Percentiles rank a stretch among this genome's conserved stretches.
Evolutionary conservation across 2,797 vertebrate genomes (phyloP).

Genomic region (Hephaestus fuliginosus): DNA sequence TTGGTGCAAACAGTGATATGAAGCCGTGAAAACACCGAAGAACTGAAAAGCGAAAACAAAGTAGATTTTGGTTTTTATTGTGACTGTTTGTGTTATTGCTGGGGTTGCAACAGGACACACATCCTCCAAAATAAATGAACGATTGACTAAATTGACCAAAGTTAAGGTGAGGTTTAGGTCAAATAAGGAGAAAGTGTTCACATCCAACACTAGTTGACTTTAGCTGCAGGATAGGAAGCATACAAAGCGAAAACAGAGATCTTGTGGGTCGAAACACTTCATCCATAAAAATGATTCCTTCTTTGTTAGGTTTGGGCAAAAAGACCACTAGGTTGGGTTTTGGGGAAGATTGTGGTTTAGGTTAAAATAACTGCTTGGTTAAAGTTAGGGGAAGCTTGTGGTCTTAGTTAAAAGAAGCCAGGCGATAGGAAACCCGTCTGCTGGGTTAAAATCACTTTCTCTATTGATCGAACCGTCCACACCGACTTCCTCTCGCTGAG

Average conservation of each 20-base stretch:
- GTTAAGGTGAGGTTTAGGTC: background rate
- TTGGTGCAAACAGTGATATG: background rate
- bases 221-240: background rate
- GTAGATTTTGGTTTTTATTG: background rate
- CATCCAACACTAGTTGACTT: background rate
- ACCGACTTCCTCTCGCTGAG: background rate
- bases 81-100: background rate
- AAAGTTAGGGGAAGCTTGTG: background rate
- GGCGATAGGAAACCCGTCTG: background rate
- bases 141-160: background rate
- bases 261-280: background rate
- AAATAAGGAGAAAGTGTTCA: background rate
- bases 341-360: background rate
- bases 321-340: background rate
- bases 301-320: background rate
- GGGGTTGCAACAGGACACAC: background rate
- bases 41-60: background rate
- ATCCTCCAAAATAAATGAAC: background rate
- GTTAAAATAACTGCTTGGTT: background rate
- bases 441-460: background rate
- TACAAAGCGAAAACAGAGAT: background rate
- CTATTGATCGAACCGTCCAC: background rate
- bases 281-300: background rate
- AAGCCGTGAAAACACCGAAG: background rate
- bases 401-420: background rate